Conservation (phyloP, 2,888 invertebrate genomes). For the Eupithecia exiguata region DNA sequence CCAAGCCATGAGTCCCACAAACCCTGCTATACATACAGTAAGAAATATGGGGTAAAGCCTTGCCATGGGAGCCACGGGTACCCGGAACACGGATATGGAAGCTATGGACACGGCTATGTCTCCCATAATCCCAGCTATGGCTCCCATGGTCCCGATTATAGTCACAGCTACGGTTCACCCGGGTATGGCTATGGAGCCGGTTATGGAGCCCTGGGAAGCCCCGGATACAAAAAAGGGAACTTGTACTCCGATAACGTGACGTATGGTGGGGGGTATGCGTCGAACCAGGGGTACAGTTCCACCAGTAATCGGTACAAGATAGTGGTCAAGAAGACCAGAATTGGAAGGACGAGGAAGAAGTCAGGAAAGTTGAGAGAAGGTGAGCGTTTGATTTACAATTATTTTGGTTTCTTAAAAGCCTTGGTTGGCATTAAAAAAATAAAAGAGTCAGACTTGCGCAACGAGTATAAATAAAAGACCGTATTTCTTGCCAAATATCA, state of each 20-base stretch:
- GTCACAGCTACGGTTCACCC: slow-evolving; percentile 24
- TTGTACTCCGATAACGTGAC: slow-evolving; percentile 54
- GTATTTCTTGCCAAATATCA: too few species aligned
- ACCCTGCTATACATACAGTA: slow-evolving; percentile 29
- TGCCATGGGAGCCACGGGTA: slow-evolving; percentile 17
- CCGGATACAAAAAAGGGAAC: slow-evolving; percentile 55
- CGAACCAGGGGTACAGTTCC: slow-evolving; percentile 61
- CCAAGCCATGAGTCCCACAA: slow-evolving; percentile 20
- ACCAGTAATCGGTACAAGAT: slow-evolving; percentile 67
- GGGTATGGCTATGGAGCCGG: slow-evolving; percentile 25
- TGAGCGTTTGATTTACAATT: slow-evolving; percentile 45
- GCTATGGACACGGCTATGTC: slow-evolving; percentile 22
- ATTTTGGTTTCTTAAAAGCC: neutral
- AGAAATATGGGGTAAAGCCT: slow-evolving; percentile 32
- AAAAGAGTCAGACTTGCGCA: too few species aligned
- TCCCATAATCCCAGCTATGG: slow-evolving; percentile 24
- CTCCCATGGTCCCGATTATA: slow-evolving; percentile 20
- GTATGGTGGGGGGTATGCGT: slow-evolving; percentile 59
- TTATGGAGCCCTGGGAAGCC: slow-evolving; percentile 31
- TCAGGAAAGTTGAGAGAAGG: slow-evolving; percentile 58
- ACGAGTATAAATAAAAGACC: too few species aligned
- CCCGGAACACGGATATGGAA: slow-evolving; percentile 19
- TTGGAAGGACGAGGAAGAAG: slow-evolving; percentile 52
- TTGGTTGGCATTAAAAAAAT: too few species aligned
- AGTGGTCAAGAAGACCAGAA: slow-evolving; percentile 65